A percentile compares a stretch with the other conserved stretches of the same genome.
phyloP scores from a whole-genome alignment of 2,113 vertebrate species.

The Laticauda colubrina region DNA sequence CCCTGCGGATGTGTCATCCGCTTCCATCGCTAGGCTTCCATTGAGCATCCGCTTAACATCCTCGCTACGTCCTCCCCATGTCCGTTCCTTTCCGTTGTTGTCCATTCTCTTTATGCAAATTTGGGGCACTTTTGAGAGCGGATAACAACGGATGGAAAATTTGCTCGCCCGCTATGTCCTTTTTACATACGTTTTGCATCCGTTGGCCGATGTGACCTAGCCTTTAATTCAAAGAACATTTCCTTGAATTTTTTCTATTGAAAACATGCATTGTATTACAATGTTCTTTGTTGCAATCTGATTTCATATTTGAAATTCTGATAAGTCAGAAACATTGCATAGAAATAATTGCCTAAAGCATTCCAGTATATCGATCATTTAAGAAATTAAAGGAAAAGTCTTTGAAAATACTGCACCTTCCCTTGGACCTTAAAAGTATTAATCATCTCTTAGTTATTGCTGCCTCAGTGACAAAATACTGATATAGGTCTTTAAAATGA shows the following conservation, averaged over 20 bases:
- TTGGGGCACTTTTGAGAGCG: too few species aligned
- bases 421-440: constrained; percentile 44
- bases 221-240: constrained; percentile 8
- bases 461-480: constrained; percentile 2
- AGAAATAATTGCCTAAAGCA: constrained; percentile 44
- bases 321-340: constrained; percentile 53
- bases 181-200: too few species aligned
- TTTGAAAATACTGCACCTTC: constrained; percentile 36
- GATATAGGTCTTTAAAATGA: constrained; percentile 4
- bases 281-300: constrained; percentile 16
- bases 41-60: too few species aligned
- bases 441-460: constrained; percentile 39
- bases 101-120: too few species aligned
- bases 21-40: too few species aligned
- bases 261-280: constrained; percentile 14
- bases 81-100: too few species aligned
- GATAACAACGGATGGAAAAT: too few species aligned
- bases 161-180: too few species aligned
- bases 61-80: too few species aligned
- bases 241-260: constrained; percentile 27
- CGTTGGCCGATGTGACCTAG: too few species aligned
- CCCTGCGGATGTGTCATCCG: too few species aligned
- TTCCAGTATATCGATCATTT: constrained; percentile 54
- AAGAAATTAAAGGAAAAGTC: constrained; percentile 52
- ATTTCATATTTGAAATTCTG: constrained; percentile 51